Base-by-base conservation (phyloP, 2,797 vertebrate species). In the Octomys mimax region DNA sequence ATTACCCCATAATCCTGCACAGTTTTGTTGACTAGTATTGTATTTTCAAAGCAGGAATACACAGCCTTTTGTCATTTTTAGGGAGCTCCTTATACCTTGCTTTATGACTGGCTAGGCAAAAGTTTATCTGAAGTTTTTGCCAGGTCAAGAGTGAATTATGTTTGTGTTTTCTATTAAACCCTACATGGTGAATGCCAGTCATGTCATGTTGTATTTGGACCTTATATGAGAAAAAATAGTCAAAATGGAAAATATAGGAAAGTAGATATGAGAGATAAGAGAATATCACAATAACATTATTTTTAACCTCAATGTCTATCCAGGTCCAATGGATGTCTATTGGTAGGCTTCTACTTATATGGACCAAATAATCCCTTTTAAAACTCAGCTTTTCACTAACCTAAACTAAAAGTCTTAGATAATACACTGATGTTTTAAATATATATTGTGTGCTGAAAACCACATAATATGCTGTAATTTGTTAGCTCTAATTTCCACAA, bases 151-250 rank as follows among this genome's bases (percentile, higher is more conserved):
- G 9, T 88, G 31, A 92, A 94, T 87, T 22, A 80, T 33, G 21
- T 87, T 96, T 90, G 33, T 68, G 92, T 93, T 92, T 26, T 54
- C 31, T 95, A 31, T 93, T 28, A 77, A 96, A 90, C 14, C 62
- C 52, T 61, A 19, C 22, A 88, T 85, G 83, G 16, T 94, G 80
- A 91, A 86, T 46, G 62, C 2, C 4, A 52, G 14, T n/a, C 73
- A 91, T 92, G 81, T 79, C 57, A 71, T 80, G 42, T 28, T 54
- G 80, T 24, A 5, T 42, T 19, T 70, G 71, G 14, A 79, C 1
- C 2, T 11, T 18, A 16, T 59, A 39, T 70, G 54, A 94, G 11
- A 87, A 92, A 70, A 42, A 73, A 80, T 31, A 93, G 4, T 62
- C 52, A 79, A 52, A 82, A 42, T 2, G 59, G 52, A 79, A 52